Evolutionary conservation across 2,113 vertebrate genomes (phyloP), one percentile per base, ranked within the genome.

Genomic region (Aptenodytes patagonicus): DNA sequence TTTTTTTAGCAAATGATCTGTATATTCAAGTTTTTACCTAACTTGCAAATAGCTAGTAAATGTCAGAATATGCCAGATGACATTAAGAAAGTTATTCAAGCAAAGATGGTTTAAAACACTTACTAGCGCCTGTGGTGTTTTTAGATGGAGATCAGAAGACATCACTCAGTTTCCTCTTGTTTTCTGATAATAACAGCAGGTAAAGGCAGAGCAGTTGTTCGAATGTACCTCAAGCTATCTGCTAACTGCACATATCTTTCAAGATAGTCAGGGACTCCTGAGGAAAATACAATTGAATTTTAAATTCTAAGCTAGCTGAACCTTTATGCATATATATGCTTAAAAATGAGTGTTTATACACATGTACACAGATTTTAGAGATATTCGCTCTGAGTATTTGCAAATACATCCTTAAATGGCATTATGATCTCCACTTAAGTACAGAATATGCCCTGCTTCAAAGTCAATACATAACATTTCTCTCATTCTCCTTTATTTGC

Each of bases 11-110:
- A 91, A 92, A 84, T 36, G 2, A 51, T 87, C 84, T 77, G 24
- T 87, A 22, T 80, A 12, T 80, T 58, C 36, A n/a, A 6, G 93
- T 95, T 85, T 94, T 93, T 83, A 68, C 68, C 73, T 71, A 91
- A 72, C 19, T 90, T 87, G 49, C 46, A 94, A 91, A 77, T 62
- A 93, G 26, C 81, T 87, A 54, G 52, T 26, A 85, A 91, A 91
- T 87, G 87, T 95, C 95, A 95, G 81, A 95, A 83, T 85, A 69
- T 72, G 58, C 46, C 83, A 76, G 69, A 42, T 91, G 87, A 89
- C 83, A 80, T 97, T 93, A 94, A 66, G 83, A 47, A 94, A 89
- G 84, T 76, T 93, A 83, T 77, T 93, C 65, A 72, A 71, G 87
- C 94, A 95, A 72, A 77, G 36, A 76, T 28, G 46, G 42, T 89